These are phyloP conservation scores for Rhinatrema bivittatum DNA, from an alignment of 2,797 vertebrate species.

Conservation along the genomic window DNA sequence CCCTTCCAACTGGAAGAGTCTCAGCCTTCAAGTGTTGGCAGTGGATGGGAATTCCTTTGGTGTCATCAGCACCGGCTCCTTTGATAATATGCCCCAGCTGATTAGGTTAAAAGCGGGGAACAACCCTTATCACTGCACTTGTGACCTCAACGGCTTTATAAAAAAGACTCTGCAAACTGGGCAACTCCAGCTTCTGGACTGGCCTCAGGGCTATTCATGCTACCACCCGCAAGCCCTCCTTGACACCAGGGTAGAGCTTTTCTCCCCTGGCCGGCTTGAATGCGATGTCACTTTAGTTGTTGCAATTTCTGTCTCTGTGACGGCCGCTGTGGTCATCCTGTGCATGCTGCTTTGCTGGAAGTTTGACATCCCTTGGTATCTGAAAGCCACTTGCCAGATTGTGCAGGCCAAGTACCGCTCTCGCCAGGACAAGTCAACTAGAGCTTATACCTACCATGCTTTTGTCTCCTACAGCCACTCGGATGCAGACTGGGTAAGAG, in stretches of 20 bases:
- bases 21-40: constrained; percentile 40
- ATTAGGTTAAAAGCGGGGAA: constrained; percentile 58
- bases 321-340: constrained; percentile 33
- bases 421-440: constrained; percentile 8
- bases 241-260: constrained; percentile 57
- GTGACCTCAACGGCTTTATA: constrained; percentile 68
- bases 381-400: constrained; percentile 65
- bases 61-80: constrained; percentile 60
- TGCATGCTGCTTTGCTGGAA: constrained; percentile 61
- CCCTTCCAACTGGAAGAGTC: constrained; percentile 62
- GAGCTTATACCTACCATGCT: constrained; percentile 60
- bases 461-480: constrained; percentile 78
- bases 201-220: constrained; percentile 71
- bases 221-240: constrained; percentile 65
- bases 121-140: constrained; percentile 79
- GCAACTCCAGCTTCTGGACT: constrained; percentile 59
- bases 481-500: constrained; percentile 75
- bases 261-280: constrained; percentile 45
- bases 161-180: constrained; percentile 41
- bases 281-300: constrained; percentile 67
- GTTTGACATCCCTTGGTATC: constrained; percentile 70
- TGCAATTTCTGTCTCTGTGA: constrained; percentile 56
- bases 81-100: constrained; percentile 59
- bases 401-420: constrained; percentile 64
- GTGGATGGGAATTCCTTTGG: constrained; percentile 80